A percentile compares a stretch with the other conserved stretches of the same genome.
Evolutionary conservation across 2,797 vertebrate species (phyloP).

Genomic region (Iguana delicatissima): DNA sequence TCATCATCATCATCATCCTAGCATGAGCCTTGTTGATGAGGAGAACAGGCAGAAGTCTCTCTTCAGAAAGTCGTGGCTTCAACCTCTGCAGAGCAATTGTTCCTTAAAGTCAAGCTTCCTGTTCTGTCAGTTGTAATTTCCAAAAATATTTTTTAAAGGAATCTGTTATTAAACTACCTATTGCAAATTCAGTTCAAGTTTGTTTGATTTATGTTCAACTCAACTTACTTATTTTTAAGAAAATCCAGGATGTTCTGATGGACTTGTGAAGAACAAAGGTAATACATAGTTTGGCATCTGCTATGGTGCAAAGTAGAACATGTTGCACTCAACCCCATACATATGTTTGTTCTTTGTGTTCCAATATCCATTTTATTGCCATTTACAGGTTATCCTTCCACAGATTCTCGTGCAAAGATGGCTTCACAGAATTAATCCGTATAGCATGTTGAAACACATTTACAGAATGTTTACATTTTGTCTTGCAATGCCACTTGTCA

Average conservation of each 20-base stretch:
- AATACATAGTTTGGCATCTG: constrained; percentile 31
- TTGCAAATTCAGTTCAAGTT: not conserved
- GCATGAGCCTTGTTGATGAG: constrained; percentile 41
- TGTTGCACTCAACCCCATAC: not conserved
- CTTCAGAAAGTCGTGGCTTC: not conserved
- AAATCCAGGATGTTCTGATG: not conserved
- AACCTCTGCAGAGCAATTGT: not conserved
- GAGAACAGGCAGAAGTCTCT: constrained; percentile 13
- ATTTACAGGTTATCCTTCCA: not conserved
- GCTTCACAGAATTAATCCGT: not conserved
- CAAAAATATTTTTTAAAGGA: constrained; percentile 10
- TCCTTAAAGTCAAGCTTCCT: constrained; percentile 2
- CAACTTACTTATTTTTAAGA: not conserved
- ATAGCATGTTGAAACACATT: constrained; percentile 27
- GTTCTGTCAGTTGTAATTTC: not conserved
- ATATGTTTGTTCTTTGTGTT: not conserved
- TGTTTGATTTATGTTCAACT: not conserved
- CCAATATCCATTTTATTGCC: not conserved
- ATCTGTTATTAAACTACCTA: not conserved
- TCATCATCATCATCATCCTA: constrained; percentile 72
- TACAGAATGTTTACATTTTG: constrained; percentile 39
- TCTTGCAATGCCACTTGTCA: constrained; percentile 12
- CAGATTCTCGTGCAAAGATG: not conserved
- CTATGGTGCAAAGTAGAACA: not conserved
- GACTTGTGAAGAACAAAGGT: constrained; percentile 15